Evolutionary conservation across 2,888 invertebrate species (phyloP).

Genomic region (Macrophya annulata): DNA sequence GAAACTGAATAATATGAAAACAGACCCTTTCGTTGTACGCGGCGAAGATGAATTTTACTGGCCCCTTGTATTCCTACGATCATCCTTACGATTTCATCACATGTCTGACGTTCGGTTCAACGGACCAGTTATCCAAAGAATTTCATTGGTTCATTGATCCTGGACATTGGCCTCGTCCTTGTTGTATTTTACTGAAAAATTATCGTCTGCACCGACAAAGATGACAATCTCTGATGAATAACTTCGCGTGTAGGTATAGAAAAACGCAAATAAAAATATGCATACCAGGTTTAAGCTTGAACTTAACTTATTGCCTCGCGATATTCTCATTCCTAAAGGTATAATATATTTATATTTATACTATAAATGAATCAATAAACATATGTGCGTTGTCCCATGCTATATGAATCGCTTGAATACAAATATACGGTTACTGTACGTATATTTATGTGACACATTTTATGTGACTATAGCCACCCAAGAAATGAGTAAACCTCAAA

Average conservation of each 20-base stretch:
- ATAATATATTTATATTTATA: no score
- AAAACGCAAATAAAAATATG: background rate
- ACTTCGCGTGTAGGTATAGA: background rate
- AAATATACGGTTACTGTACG: background rate
- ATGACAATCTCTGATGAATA: background rate
- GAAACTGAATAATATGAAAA: conserved; percentile 8
- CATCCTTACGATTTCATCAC: conserved; percentile 18
- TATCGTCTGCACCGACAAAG: background rate
- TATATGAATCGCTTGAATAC: conserved; percentile 14
- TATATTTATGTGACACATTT: no score
- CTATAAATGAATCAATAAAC: conserved; percentile 15
- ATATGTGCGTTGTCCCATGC: conserved; percentile 7
- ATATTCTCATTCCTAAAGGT: background rate
- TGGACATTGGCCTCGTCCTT: conserved; percentile 28
- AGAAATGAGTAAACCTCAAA: no score
- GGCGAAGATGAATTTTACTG: background rate
- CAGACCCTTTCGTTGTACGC: background rate
- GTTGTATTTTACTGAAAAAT: conserved; percentile 10
- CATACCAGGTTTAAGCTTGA: background rate
- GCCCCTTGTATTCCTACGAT: background rate
- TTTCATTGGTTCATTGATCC: conserved; percentile 33
- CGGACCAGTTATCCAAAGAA: conserved; percentile 22
- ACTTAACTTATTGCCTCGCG: background rate
- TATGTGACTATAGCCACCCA: no score
- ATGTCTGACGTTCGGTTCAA: conserved; percentile 22